Conservation (phyloP, 2,888 invertebrate genomes). For the Pachycephus smyrnensis region DNA sequence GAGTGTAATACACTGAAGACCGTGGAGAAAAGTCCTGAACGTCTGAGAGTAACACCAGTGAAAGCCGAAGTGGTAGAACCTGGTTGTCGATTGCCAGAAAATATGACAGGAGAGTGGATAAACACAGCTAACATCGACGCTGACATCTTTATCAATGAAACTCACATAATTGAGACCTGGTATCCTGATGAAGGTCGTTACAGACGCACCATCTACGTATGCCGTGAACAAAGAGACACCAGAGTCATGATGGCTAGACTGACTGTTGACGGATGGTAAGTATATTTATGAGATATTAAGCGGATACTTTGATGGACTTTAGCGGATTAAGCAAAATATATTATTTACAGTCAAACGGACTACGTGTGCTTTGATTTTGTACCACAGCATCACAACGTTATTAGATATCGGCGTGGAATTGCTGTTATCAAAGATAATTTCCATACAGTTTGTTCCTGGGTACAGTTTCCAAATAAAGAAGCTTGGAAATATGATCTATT, state of each 20-base stretch:
- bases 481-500: conserved; percentile 91
- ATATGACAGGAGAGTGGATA: conserved; percentile 95
- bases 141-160: conserved; percentile 92
- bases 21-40: conserved; percentile 92
- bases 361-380: conserved; percentile 97
- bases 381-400: conserved; percentile 94
- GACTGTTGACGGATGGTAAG: conserved; percentile 92
- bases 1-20: conserved; percentile 94
- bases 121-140: conserved; percentile 98
- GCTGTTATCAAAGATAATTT: conserved; percentile 92
- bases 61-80: conserved; percentile 91
- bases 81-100: conserved; percentile 92
- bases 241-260: conserved; percentile 96
- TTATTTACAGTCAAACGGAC: conserved; percentile 87
- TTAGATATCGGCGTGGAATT: conserved; percentile 88
- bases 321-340: conserved; percentile 1
- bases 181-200: conserved; percentile 92
- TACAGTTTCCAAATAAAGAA: conserved; percentile 86
- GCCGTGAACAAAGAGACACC: conserved; percentile 90
- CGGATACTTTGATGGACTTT: neutral
- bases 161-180: conserved; percentile 95
- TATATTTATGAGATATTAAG: conserved; percentile 14
- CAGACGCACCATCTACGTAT: conserved; percentile 91
- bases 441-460: conserved; percentile 94
- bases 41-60: conserved; percentile 87